Conservation (phyloP, 2,888 invertebrate genomes). For the Mylabris sibirica region DNA sequence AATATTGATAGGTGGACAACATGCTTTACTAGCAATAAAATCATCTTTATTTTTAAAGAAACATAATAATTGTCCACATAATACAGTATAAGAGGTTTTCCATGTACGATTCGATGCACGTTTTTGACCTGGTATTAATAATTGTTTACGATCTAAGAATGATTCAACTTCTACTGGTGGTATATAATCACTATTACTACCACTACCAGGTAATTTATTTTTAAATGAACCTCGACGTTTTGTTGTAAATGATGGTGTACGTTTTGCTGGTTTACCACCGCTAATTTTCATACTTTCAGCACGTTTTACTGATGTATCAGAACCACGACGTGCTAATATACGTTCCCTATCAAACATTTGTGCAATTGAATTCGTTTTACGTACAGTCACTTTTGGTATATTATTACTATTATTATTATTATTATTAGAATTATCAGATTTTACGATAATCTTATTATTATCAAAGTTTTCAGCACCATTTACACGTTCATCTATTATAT, state of each 20-base stretch:
- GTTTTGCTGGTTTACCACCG: constrained; percentile 76
- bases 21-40: constrained; percentile 87
- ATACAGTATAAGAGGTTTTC: constrained; percentile 93
- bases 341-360: constrained; percentile 69
- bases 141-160: constrained; percentile 91
- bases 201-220: constrained; percentile 66
- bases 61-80: constrained; percentile 95
- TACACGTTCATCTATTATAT: constrained; percentile 58
- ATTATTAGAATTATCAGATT: background rate
- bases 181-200: constrained; percentile 53
- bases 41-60: constrained; percentile 97
- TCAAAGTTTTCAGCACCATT: constrained; percentile 52
- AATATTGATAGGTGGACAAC: constrained; percentile 84
- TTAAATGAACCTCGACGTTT: constrained; percentile 87
- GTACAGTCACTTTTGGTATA: constrained; percentile 59
- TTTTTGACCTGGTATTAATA: constrained; percentile 91
- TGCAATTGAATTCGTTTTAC: constrained; percentile 68
- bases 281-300: constrained; percentile 89
- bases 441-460: constrained; percentile 19
- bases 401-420: constrained; percentile 17
- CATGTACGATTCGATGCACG: constrained; percentile 94
- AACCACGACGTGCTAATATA: constrained; percentile 64
- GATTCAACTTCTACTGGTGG: constrained; percentile 94
- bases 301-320: constrained; percentile 71
- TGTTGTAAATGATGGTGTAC: constrained; percentile 95